Percentiles rank a stretch among this genome's conserved stretches.
phyloP scores from a whole-genome alignment of 2,888 invertebrate genomes.

The Taphrorychus bicolor region DNA sequence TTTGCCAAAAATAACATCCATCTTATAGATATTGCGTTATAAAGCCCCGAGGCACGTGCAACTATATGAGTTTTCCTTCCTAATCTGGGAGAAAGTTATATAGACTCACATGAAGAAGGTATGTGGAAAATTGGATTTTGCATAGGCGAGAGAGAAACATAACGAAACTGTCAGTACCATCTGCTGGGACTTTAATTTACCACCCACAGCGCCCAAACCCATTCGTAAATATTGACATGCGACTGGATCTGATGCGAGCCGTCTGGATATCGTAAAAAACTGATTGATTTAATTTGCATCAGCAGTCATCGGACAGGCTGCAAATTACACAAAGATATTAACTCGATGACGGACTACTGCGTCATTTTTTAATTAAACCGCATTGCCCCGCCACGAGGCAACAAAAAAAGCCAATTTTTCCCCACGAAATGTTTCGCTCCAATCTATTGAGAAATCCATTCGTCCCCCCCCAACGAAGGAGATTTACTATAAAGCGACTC shows the following conservation, averaged over 20 bases:
- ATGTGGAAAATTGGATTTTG: not conserved
- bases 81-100: not conserved
- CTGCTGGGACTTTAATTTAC: not conserved
- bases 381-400: not conserved
- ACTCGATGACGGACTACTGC: not conserved
- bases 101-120: not conserved
- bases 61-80: not conserved
- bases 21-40: not conserved
- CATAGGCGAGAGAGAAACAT: too few relatives aligned
- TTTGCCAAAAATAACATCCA: constrained; percentile 21
- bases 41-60: not conserved
- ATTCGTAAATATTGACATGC: not conserved
- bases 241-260: too few relatives aligned
- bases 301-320: not conserved
- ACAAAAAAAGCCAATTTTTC: not conserved
- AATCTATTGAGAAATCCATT: constrained; percentile 12
- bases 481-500: constrained; percentile 19
- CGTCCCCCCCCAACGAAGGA: constrained; percentile 2
- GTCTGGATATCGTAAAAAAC: not conserved
- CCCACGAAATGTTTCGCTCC: constrained; percentile 11
- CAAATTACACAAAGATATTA: not conserved
- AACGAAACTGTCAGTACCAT: too few relatives aligned
- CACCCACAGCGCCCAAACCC: not conserved
- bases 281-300: not conserved
- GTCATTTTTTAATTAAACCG: not conserved